Base-by-base conservation (phyloP, 2,888 invertebrate species). In the Rhaphigaster nebulosa region DNA sequence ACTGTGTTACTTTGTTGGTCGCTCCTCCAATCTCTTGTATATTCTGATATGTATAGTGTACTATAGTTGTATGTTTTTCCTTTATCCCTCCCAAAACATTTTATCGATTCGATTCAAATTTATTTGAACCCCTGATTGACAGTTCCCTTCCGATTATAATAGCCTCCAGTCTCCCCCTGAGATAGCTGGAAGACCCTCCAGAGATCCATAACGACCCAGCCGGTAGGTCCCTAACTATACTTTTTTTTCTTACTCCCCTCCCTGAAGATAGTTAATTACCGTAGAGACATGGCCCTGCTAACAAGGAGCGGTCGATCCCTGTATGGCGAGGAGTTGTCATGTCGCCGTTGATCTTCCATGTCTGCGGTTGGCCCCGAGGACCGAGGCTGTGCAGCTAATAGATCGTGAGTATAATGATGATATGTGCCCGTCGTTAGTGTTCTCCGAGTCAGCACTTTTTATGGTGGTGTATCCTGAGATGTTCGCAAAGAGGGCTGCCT, bases 381-480 rank as follows among this genome's bases (percentile, higher is more conserved):
- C 5, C 18, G 18, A 2, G 70, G 34, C 4, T 4, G 38, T 20
- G 34, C 6, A 23, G 70, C 70, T 38, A 76, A 76, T 76, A 76
- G 70, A 76, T 76, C 70, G 38, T 76, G 70, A 18, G 70, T 34
- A 38, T 76, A 76, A 76, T 76, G 70, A 76, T 76, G 70, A 76
- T 76, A 76, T 76, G 70, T 76, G 34, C 38, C 70, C 70, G 70
- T 76, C 70, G 38, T 76, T 76, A 76, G 70, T 76, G 70, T 38
- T 38, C 38, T 76, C 34, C 70, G 10, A 76, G 70, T 38, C 70
- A 76, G 34, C 70, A 23, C 70, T 76, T 76, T 76, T 76, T 76
- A 76, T 76, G 70, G 70, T 38, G 65, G 20, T 38, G 70, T 76
- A 6, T 34, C 23, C 29, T 18, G 20, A 20, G 70, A 38, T 34